These are phyloP conservation scores for Bagarius yarrelli DNA, from an alignment of 2,113 vertebrate genomes.

Conservation along the genomic window DNA sequence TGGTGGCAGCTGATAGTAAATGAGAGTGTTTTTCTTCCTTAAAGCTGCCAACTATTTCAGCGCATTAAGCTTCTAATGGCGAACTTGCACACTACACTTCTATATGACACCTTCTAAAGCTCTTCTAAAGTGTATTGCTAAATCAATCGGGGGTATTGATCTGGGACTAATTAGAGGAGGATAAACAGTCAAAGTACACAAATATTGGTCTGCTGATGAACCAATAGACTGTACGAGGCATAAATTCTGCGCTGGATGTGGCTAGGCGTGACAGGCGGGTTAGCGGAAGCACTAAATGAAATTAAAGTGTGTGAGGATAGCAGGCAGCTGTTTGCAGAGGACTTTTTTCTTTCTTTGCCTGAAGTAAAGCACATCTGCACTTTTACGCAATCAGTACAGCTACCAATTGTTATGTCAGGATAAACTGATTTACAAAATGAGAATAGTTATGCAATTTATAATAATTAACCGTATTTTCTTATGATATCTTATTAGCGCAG, in stretches of 20 bases:
- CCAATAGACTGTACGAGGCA: slow-evolving; percentile 63
- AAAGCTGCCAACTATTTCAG: slow-evolving; percentile 58
- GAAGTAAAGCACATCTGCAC: slow-evolving; percentile 25
- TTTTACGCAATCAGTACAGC: not conserved
- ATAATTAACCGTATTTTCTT: not conserved
- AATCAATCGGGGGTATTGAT: slow-evolving; percentile 79
- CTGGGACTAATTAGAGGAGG: slow-evolving; percentile 75
- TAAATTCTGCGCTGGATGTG: slow-evolving; percentile 66
- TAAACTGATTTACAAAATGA: not conserved
- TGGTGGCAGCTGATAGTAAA: slow-evolving; percentile 46
- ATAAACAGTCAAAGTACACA: slow-evolving; percentile 73
- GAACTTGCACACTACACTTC: slow-evolving; percentile 61
- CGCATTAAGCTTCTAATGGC: slow-evolving; percentile 61
- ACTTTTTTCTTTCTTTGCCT: slow-evolving; percentile 24
- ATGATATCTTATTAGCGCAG: not conserved
- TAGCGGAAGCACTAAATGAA: slow-evolving; percentile 48
- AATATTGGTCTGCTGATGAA: slow-evolving; percentile 72
- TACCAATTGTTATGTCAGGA: not conserved
- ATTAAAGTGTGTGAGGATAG: slow-evolving; percentile 49
- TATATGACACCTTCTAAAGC: slow-evolving; percentile 66
- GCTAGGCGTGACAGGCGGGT: slow-evolving; percentile 47
- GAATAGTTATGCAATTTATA: not conserved
- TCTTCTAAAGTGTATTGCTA: slow-evolving; percentile 62
- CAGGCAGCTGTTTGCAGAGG: slow-evolving; percentile 40
- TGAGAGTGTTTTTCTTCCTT: slow-evolving; percentile 17